Evolutionary conservation across 2,888 invertebrate species (phyloP).

Genomic region (Agrilus biguttatus): DNA sequence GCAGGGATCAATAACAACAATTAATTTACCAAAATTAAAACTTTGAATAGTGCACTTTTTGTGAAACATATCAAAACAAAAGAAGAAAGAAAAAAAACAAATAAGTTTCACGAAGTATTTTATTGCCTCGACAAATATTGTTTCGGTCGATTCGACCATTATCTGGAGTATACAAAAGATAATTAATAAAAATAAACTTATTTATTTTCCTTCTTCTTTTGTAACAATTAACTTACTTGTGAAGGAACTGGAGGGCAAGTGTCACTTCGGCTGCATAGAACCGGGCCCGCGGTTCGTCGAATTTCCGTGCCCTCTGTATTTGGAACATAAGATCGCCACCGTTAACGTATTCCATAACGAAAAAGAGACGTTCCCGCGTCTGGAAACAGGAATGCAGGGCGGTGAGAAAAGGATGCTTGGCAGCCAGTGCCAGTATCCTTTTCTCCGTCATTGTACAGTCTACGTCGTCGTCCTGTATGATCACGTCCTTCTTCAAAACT

Average conservation of each 20-base stretch:
- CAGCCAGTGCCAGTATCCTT: slow-evolving; percentile 90
- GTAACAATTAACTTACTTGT: slow-evolving; percentile 38
- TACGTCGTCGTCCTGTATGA: slow-evolving; percentile 97
- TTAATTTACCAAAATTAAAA: no score
- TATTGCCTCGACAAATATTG: no score
- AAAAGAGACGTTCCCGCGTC: slow-evolving; percentile 78
- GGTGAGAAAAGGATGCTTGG: slow-evolving; percentile 94
- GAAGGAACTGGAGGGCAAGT: slow-evolving; percentile 91
- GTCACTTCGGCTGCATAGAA: slow-evolving; percentile 99
- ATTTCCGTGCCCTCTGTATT: slow-evolving; percentile 95
- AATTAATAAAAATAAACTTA: no score
- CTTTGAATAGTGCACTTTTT: no score
- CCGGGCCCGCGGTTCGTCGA: slow-evolving; percentile 88
- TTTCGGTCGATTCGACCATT: no score
- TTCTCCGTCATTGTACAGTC: slow-evolving; percentile 99
- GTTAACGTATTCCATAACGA: slow-evolving; percentile 99
- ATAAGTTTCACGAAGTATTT: no score
- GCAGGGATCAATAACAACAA: no score
- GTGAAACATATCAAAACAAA: no score
- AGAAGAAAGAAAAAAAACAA: no score
- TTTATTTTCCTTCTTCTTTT: no score
- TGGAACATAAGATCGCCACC: slow-evolving; percentile 99
- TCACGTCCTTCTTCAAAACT: slow-evolving; percentile 93
- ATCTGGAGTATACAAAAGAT: no score
- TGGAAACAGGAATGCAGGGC: slow-evolving; percentile 96